A percentile compares a stretch with the other conserved stretches of the same genome.
These are phyloP conservation scores for Xestia ashworthii DNA, from an alignment of 2,888 invertebrate genomes.

Conservation along the genomic window DNA sequence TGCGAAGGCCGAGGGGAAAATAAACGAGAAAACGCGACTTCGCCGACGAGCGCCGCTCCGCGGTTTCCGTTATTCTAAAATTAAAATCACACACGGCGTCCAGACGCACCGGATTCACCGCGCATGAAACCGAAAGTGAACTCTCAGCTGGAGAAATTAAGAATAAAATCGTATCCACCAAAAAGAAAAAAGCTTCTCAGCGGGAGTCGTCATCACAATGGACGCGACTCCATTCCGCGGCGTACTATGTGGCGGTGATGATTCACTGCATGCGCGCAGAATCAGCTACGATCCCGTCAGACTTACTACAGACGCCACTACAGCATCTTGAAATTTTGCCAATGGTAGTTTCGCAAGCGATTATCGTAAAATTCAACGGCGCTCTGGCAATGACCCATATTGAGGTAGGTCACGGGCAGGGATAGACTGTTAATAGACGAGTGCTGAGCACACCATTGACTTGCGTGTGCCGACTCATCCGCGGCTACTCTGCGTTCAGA, in stretches of 20 bases:
- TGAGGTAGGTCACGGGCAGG: conserved; percentile 84
- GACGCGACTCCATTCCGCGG: conserved; percentile 68
- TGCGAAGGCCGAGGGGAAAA: conserved; percentile 84
- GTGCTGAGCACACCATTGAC: conserved; percentile 49
- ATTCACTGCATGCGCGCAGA: conserved; percentile 75
- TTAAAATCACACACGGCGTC: conserved; percentile 75
- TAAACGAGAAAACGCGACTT: conserved; percentile 77
- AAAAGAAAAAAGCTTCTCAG: conserved; percentile 74
- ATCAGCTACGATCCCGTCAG: conserved; percentile 78
- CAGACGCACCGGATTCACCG: conserved; percentile 71
- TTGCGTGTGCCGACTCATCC: conserved; percentile 53
- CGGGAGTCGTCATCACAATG: conserved; percentile 80
- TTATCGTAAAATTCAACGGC: conserved; percentile 87
- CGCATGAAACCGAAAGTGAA: conserved; percentile 71
- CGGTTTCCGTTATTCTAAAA: conserved; percentile 88
- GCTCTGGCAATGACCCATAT: conserved; percentile 87
- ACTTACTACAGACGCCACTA: conserved; percentile 88
- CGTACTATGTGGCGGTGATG: conserved; percentile 71
- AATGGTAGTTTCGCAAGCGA: conserved; percentile 86
- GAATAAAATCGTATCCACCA: conserved; percentile 65
- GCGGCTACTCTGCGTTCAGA: conserved; percentile 70
- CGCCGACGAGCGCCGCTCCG: conserved; percentile 68
- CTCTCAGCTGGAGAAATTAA: conserved; percentile 72
- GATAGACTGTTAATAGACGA: conserved; percentile 74
- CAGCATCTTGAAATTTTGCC: conserved; percentile 89